Evolutionary conservation across 2,113 vertebrate genomes (phyloP).

Genomic region (Dicaeum eximium): DNA sequence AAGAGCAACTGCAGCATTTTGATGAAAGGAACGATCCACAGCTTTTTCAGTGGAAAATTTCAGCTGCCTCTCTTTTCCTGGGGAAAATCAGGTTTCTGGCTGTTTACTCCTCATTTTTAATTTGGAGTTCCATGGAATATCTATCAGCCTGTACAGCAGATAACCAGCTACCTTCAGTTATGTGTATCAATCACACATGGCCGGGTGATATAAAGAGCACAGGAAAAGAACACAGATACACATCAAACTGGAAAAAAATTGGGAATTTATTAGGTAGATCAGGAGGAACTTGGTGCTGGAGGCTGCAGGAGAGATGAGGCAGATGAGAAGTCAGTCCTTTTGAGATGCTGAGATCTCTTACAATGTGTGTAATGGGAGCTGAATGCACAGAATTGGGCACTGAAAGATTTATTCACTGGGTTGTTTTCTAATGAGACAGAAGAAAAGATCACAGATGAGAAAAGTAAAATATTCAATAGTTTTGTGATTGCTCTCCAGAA

Average conservation of each 20-base stretch:
- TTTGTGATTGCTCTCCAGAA: constrained; percentile 54
- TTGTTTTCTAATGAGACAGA: constrained; percentile 54
- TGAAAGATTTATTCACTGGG: constrained; percentile 46
- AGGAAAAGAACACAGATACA: neutral
- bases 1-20: neutral
- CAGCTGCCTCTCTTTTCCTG: neutral
- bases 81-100: neutral
- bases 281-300: neutral
- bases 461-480: constrained; percentile 64
- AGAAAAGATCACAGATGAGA: constrained; percentile 58
- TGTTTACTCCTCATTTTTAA: neutral
- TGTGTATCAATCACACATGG: neutral
- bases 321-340: neutral
- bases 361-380: constrained; percentile 18
- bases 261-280: neutral
- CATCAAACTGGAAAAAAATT: neutral
- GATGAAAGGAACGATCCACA: neutral
- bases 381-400: constrained; percentile 2
- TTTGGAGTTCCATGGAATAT: neutral
- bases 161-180: neutral
- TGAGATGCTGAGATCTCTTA: neutral
- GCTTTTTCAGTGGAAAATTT: neutral
- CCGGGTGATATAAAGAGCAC: neutral
- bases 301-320: neutral
- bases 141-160: neutral